A percentile compares a stretch with the other conserved stretches of the same genome.
Conservation (phyloP, 2,888 invertebrate genomes). For the Drosophila multiciliata region DNA sequence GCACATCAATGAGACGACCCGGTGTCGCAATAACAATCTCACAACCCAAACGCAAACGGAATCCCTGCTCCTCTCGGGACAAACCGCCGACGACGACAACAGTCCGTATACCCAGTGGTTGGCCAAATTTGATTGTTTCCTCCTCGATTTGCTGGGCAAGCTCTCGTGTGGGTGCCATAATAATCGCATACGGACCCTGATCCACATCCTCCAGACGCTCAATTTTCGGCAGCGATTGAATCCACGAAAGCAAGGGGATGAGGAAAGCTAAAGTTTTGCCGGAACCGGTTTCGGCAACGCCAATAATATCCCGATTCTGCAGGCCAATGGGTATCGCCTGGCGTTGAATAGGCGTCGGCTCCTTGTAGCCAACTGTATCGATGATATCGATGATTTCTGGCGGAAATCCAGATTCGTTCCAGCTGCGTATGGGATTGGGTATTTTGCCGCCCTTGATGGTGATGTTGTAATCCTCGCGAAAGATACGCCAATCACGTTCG, state of each 20-base stretch:
- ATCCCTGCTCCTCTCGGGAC: conserved; percentile 99
- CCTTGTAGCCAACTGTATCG: conserved; percentile 97
- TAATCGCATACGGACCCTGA: conserved; percentile 99
- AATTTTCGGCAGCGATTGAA: conserved; percentile 98
- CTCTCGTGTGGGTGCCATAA: conserved; percentile 99
- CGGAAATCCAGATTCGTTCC: conserved; percentile 97
- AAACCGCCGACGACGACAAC: conserved; percentile 99
- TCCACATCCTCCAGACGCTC: conserved; percentile 95
- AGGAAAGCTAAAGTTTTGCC: conserved; percentile 99
- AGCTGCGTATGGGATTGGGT: conserved; percentile 97
- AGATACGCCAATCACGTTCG: conserved; percentile 99
- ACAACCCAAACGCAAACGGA: conserved; percentile 97
- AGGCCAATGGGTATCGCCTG: conserved; percentile 99
- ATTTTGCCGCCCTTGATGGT: conserved; percentile 98
- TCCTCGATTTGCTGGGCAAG: conserved; percentile 99
- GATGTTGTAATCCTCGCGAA: conserved; percentile 99
- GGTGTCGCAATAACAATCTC: conserved; percentile 99
- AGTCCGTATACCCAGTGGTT: conserved; percentile 95
- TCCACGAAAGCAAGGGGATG: conserved; percentile 98
- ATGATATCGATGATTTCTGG: conserved; percentile 97
- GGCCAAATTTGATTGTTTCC: conserved; percentile 98
- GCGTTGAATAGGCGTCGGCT: conserved; percentile 99
- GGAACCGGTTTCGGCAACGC: conserved; percentile 99
- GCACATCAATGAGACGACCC: conserved; percentile 98
- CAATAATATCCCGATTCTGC: conserved; percentile 98